Conservation (phyloP, 2,888 invertebrate species). For the Chrysomela aeneicollis region DNA sequence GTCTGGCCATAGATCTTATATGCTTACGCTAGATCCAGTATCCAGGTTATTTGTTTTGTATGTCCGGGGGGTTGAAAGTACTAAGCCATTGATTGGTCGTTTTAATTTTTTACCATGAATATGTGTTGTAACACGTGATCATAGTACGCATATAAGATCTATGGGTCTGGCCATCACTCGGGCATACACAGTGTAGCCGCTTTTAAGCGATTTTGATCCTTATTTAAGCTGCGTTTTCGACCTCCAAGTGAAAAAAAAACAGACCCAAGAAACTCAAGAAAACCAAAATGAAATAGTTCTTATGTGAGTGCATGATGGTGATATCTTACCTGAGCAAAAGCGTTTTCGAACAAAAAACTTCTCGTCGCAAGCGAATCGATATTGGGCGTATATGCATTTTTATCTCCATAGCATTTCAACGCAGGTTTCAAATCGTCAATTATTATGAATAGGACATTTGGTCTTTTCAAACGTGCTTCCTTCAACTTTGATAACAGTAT, state of each 20-base stretch:
- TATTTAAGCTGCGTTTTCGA: neutral
- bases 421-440: conserved; percentile 79
- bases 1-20: neutral
- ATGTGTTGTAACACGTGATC: no score
- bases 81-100: no score
- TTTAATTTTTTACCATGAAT: no score
- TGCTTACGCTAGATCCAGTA: no score
- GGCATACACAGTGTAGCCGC: no score
- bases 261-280: no score
- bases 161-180: neutral
- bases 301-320: neutral
- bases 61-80: no score
- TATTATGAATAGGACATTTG: conserved; percentile 70
- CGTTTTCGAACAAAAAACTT: conserved; percentile 74
- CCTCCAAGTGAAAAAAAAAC: neutral
- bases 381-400: conserved; percentile 76
- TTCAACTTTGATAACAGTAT: conserved; percentile 3
- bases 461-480: conserved; percentile 22
- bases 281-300: neutral
- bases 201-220: neutral
- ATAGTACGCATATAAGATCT: no score
- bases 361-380: conserved; percentile 72
- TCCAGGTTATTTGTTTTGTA: no score
- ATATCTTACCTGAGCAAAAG: conserved; percentile 79
- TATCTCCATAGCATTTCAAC: conserved; percentile 68